Conservation (phyloP, 2,113 vertebrate genomes). For the Lethenteron reissneri region DNA sequence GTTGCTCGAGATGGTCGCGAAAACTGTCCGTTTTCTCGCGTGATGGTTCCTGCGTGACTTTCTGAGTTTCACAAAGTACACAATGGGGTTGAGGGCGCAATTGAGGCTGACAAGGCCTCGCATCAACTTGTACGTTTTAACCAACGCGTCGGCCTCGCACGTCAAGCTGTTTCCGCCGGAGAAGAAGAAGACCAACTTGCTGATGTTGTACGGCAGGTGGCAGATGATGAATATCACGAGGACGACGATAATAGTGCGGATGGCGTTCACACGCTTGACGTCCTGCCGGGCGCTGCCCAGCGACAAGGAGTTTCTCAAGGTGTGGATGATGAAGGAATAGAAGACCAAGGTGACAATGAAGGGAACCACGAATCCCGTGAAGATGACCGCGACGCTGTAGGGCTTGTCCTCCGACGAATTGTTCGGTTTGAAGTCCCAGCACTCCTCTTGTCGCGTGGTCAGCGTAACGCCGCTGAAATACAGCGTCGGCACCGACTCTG, state of each 20-base stretch:
- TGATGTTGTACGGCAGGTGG: slow-evolving; percentile 79
- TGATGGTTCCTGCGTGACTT: too few relatives aligned
- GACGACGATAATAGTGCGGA: slow-evolving; percentile 76
- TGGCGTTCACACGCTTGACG: slow-evolving; percentile 55
- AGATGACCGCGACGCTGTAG: slow-evolving; percentile 52
- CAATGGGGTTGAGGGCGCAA: slow-evolving; percentile 72
- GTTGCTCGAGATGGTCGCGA: too few relatives aligned
- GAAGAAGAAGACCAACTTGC: slow-evolving; percentile 11
- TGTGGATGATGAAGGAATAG: slow-evolving; percentile 52
- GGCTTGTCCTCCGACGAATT: slow-evolving; percentile 15
- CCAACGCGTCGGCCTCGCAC: too few relatives aligned
- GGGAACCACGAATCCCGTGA: slow-evolving; percentile 52
- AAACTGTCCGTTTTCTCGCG: too few relatives aligned
- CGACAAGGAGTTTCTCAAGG: slow-evolving; percentile 30
- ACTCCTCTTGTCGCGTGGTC: slow-evolving; percentile 24
- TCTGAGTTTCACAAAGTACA: slow-evolving; percentile 42
- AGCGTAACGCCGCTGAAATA: slow-evolving; percentile 48
- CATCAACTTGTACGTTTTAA: slow-evolving; percentile 66
- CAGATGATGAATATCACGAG: slow-evolving; percentile 55
- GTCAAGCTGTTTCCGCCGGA: too few relatives aligned
- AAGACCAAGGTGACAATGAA: slow-evolving; percentile 58
- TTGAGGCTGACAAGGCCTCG: slow-evolving; percentile 68
- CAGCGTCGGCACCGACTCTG: slow-evolving; percentile 51
- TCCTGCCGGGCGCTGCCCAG: slow-evolving; percentile 21
- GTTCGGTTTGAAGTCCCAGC: too few relatives aligned